A percentile compares a stretch with the other conserved stretches of the same genome.
phyloP scores from a whole-genome alignment of 2,797 vertebrate genomes.

The Morus bassanus region DNA sequence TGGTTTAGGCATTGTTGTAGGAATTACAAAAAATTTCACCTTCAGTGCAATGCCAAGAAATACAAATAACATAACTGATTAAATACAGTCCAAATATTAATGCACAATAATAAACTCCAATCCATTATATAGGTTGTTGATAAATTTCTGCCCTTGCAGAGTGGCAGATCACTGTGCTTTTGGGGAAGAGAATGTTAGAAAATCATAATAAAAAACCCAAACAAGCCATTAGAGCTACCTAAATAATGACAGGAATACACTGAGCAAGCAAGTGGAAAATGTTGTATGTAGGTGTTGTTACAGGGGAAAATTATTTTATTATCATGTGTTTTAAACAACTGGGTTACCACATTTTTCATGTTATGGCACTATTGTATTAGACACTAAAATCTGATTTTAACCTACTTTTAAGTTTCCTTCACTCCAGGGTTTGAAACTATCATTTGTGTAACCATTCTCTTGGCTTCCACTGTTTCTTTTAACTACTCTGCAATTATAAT shows the following conservation, averaged over 20 bases:
- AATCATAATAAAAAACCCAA: neutral
- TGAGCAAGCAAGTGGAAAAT: constrained; percentile 2
- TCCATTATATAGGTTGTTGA: neutral
- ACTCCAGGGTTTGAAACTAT: neutral
- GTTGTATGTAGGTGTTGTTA: neutral
- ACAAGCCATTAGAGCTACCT: constrained; percentile 34
- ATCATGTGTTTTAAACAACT: neutral
- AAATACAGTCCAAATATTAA: constrained; percentile 14
- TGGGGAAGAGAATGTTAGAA: neutral
- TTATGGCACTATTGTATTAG: neutral
- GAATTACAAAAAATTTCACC: neutral
- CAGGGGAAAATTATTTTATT: neutral
- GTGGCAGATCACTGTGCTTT: neutral
- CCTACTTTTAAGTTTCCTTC: constrained; percentile 25
- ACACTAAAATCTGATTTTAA: constrained; percentile 57
- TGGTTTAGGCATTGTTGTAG: constrained; percentile 15
- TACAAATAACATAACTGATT: neutral
- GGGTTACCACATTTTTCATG: neutral
- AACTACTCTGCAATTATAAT: constrained; percentile 58
- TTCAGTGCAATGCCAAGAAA: neutral
- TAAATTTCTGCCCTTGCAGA: constrained; percentile 10
- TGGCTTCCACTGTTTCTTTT: neutral
- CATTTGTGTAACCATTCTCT: neutral
- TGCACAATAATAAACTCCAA: neutral
- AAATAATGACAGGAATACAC: neutral